Evolutionary conservation across 1,140 invertebrate genomes (phyloP).

Genomic region (Drosophila truncata): DNA sequence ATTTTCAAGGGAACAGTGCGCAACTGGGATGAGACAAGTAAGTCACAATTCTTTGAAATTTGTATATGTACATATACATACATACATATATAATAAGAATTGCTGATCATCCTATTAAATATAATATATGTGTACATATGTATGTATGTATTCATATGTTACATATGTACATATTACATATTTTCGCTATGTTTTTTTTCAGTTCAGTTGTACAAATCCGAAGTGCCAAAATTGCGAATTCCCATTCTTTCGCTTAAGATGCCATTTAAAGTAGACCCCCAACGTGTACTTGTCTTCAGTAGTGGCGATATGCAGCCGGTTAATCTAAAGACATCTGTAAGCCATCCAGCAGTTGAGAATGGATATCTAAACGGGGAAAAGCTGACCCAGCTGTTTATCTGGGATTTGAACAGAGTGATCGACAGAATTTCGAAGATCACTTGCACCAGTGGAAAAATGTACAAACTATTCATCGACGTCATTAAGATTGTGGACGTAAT

Average conservation of each 20-base stretch:
- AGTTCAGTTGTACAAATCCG: neutral
- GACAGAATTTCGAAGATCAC: neutral
- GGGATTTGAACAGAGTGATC: constrained; percentile 5
- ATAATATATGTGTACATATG: no score
- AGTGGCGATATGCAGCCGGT: no score
- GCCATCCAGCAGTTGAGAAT: constrained; percentile 9
- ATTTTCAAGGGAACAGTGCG: constrained; percentile 3
- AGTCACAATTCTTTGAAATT: neutral
- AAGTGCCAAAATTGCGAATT: neutral
- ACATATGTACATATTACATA: no score
- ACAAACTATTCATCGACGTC: no score
- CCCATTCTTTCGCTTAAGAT: neutral
- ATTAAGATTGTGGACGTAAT: no score
- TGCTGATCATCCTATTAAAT: no score
- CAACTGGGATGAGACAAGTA: constrained; percentile 12
- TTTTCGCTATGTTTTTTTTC: no score
- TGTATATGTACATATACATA: neutral
- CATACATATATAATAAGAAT: no score
- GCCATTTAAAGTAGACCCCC: constrained; percentile 7
- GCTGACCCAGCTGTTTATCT: neutral
- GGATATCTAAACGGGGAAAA: constrained; percentile 3
- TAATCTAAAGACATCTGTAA: constrained; percentile 8
- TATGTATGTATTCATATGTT: no score
- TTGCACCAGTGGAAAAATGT: constrained; percentile 4
- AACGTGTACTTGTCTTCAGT: neutral